Percentiles rank a stretch among this genome's conserved stretches.
Evolutionary conservation across 2,888 invertebrate species (phyloP).

Genomic region (Axea sp.): DNA sequence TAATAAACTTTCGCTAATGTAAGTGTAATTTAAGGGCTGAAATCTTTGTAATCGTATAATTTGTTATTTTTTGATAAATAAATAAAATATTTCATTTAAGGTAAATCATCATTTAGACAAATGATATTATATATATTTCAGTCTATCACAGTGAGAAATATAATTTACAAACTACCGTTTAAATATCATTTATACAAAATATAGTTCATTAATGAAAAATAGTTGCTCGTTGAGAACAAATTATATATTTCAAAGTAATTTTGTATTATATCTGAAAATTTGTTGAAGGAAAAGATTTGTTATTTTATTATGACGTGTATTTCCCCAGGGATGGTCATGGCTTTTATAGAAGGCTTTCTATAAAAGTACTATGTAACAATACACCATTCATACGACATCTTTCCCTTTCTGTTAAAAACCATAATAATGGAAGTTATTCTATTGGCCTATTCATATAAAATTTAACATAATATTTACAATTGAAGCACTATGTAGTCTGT

Average conservation of each 20-base stretch:
- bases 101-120: too few species aligned
- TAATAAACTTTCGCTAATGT: too few species aligned
- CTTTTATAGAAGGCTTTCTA: slow-evolving; percentile 65
- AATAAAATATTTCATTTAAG: too few species aligned
- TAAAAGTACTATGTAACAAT: slow-evolving; percentile 71
- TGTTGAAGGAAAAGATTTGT: slow-evolving; percentile 23
- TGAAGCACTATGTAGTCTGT: slow-evolving; percentile 73
- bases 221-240: too few species aligned
- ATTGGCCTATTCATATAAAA: slow-evolving; percentile 78
- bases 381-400: slow-evolving; percentile 72
- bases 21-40: too few species aligned
- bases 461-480: slow-evolving; percentile 79
- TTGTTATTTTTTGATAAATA: too few species aligned
- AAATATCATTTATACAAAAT: too few species aligned
- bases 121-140: too few species aligned
- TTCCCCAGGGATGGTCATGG: slow-evolving; percentile 70
- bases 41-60: too few species aligned
- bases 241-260: slow-evolving; percentile 18
- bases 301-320: slow-evolving; percentile 64
- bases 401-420: slow-evolving; percentile 72
- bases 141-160: too few species aligned
- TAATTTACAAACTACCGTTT: too few species aligned
- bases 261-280: slow-evolving; percentile 32
- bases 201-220: too few species aligned
- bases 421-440: slow-evolving; percentile 72